Percentiles rank a stretch among this genome's conserved stretches.
Conservation (phyloP, 2,113 vertebrate genomes). For the Rhea pennata region DNA sequence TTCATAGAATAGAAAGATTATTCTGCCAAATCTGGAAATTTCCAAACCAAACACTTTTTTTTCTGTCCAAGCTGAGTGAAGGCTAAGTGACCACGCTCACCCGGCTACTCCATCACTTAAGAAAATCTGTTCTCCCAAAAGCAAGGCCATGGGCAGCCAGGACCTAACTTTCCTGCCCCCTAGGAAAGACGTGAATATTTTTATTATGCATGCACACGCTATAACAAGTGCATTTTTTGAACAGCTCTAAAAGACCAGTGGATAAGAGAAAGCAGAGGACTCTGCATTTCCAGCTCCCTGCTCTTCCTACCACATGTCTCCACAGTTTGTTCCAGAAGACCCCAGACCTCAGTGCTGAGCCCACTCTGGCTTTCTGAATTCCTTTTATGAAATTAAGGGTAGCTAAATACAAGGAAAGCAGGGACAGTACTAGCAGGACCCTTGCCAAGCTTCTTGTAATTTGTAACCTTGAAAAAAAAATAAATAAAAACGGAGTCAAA, state of each 20-base stretch:
- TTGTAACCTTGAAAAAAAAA: neutral
- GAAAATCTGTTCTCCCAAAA: neutral
- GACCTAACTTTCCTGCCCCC: neutral
- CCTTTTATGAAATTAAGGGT: neutral
- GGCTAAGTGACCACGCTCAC: neutral
- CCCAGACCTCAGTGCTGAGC: rapidly evolving
- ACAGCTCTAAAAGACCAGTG: neutral
- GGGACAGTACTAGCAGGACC: neutral
- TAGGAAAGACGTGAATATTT: neutral
- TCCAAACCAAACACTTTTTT: neutral
- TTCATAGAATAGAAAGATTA: too few relatives aligned
- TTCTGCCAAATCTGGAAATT: neutral
- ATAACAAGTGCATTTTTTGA: neutral
- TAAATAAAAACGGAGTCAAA: neutral
- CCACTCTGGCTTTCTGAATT: neutral
- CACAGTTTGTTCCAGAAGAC: neutral
- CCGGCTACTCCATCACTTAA: neutral
- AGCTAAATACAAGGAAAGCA: neutral
- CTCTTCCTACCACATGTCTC: neutral
- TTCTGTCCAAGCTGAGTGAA: neutral
- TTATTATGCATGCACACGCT: neutral
- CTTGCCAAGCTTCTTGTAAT: neutral
- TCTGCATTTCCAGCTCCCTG: neutral
- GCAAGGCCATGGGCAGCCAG: neutral
- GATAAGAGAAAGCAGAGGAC: neutral